Evolutionary conservation across 1,140 invertebrate genomes (phyloP), one percentile per base, ranked within the genome.

Genomic region (Bombus soroeensis): DNA sequence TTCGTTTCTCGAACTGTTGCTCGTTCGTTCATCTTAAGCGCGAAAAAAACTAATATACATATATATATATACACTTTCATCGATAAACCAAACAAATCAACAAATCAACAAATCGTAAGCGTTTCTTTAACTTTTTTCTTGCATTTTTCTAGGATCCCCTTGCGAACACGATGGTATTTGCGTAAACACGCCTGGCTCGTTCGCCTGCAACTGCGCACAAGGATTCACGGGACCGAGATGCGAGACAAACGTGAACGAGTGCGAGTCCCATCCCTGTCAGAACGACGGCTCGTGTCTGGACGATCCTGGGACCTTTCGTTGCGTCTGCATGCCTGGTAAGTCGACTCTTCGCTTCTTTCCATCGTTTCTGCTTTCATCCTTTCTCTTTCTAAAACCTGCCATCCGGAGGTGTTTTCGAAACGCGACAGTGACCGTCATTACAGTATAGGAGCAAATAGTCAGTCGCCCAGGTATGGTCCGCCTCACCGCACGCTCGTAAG

Each of bases 311-410:
- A 98, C 98, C 10, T 99, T 98, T 95, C 96, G 98, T 89, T 99
- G 98, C 92, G 98, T 99, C 92, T 99, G 99, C 94, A 99, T 99
- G 98, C 98, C 98, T 94, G 98, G 98, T 99, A 96, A 97, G 97
- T 94, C 37, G 41, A 32, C 13, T 28, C 66, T 22, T 80, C 37
- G 37, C 25, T 72, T 88, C 57, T 8, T 59, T 41, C 28, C 12
- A 8, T 43, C 47, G 28, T 64, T 79, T 37, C 62, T 9, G 32
- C 43, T n/a, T n/a, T n/a, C n/a, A n/a, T n/a, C n/a, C 64, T 6
- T 66, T 18, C 6, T 66, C n/a, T 32, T 5, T 66, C 43, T 28
- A 57, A 53, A 13, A 47, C n/a, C 28, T 9, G 8, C 39, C 25
- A 28, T 32, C 13, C n/a, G 53, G 43, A 25, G 25, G 34, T 37